Conservation (phyloP, 1,140 invertebrate species). For the Pseudomyrmex dendroicus region DNA sequence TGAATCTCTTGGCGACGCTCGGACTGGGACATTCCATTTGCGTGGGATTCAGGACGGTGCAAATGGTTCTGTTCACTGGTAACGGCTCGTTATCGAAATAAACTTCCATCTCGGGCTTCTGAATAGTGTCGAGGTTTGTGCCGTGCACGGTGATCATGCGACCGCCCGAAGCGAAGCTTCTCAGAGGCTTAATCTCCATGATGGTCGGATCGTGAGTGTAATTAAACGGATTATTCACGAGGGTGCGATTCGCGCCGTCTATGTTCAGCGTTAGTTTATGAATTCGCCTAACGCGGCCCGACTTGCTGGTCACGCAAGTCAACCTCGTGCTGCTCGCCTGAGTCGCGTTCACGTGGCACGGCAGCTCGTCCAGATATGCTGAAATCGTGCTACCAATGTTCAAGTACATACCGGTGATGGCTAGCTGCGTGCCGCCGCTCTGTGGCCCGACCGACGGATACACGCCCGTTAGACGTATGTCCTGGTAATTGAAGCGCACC, state of each 20-base stretch:
- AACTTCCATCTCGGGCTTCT: conserved; percentile 95
- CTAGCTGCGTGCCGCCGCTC: conserved; percentile 96
- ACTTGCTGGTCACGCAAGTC: conserved; percentile 93
- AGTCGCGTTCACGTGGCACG: conserved; percentile 94
- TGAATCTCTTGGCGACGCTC: conserved; percentile 85
- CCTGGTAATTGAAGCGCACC: conserved; percentile 95
- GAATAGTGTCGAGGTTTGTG: conserved; percentile 95
- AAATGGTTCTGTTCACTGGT: conserved; percentile 92
- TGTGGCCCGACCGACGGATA: conserved; percentile 95
- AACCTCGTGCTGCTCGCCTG: conserved; percentile 95
- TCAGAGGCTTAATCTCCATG: conserved; percentile 95
- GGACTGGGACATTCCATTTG: conserved; percentile 98
- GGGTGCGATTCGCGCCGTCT: conserved; percentile 92
- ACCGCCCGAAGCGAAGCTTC: conserved; percentile 96
- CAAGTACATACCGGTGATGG: conserved; percentile 95
- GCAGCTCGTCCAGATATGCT: conserved; percentile 94
- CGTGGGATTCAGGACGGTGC: conserved; percentile 93
- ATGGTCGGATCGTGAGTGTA: conserved; percentile 97
- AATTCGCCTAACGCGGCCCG: conserved; percentile 86
- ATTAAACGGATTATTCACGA: conserved; percentile 91
- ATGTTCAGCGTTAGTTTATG: conserved; percentile 91
- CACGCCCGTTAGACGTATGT: conserved; percentile 92
- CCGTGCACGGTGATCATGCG: conserved; percentile 97
- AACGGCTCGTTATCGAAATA: conserved; percentile 89
- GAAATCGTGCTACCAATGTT: conserved; percentile 96